Evolutionary conservation across 2,888 invertebrate genomes (phyloP), one percentile per base, ranked within the genome.

Genomic region (Hemithea aestivaria): DNA sequence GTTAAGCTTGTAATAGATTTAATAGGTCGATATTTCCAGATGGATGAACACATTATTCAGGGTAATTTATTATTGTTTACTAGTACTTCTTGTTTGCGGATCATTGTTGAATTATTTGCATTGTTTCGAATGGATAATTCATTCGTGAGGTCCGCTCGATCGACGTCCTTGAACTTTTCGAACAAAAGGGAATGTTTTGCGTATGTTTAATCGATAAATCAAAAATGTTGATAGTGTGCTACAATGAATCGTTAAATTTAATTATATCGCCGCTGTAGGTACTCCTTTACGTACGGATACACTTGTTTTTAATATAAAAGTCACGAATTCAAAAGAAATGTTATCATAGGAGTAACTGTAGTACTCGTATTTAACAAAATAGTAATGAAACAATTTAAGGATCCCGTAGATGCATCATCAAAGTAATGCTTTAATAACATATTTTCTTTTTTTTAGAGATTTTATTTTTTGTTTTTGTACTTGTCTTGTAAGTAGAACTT

Each of bases 181-280:
- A 67, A 73, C 67, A 73, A 73, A 73, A 66, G 69, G 56, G 59
- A 60, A 58, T 56, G 60, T 51, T 56, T 57, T 57, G 48, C 45
- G 44, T 56, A 43, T 47, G 38, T 58, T 64, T 64, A 57, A 58
- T 63, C 63, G 60, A 73, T 73, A 63, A 63, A 72, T 73, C 60
- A 67, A 63, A 70, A 65, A 56, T 50, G 35, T 40, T 49, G 55
- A 66, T 64, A 58, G 46, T 62, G 35, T 40, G 30, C 46, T 47
- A 66, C 66, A 71, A 67, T 66, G 65, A 66, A 58, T 66, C 62
- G 54, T 66, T 65, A 62, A 65, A 61, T 52, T 56, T 66, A 66
- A 72, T 66, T 62, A 65, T 48, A 45, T 47, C 43, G 52, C 45
- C 41, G 40, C 43, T 39, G 40, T 46, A 37, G 44, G 48, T 51